Conservation (phyloP, 2,113 vertebrate species). For the Cyrtonyx montezumae region DNA sequence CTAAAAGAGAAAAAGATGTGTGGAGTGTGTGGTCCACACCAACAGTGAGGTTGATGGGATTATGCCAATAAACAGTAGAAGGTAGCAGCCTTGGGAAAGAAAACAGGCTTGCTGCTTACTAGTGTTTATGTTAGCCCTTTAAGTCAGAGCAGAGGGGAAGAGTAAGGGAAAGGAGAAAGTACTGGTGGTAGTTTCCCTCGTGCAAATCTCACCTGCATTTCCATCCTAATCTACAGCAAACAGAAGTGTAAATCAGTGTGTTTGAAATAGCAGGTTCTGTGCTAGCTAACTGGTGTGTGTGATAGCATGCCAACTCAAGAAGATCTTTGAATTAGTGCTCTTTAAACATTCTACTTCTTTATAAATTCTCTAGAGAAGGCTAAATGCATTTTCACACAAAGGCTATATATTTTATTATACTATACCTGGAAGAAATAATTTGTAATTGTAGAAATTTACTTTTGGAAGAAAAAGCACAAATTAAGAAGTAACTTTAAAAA, state of each 20-base stretch:
- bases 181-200: background rate
- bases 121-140: background rate
- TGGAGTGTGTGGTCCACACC: background rate
- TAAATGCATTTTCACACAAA: background rate
- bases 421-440: background rate
- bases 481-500: background rate
- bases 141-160: background rate
- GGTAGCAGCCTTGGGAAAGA: background rate
- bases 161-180: background rate
- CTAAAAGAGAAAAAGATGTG: background rate
- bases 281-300: background rate
- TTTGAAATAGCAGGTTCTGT: background rate
- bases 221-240: background rate
- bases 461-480: background rate
- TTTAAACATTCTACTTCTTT: background rate
- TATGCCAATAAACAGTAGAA: background rate
- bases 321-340: background rate
- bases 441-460: background rate
- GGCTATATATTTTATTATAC: background rate
- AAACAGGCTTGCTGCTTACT: background rate
- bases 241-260: background rate
- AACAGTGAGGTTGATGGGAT: background rate
- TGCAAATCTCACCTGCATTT: background rate
- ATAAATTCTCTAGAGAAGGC: background rate
- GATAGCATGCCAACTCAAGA: background rate